These are phyloP conservation scores for Macrotrachela quadricornifera DNA, from an alignment of 1,140 invertebrate genomes.

Conservation along the genomic window DNA sequence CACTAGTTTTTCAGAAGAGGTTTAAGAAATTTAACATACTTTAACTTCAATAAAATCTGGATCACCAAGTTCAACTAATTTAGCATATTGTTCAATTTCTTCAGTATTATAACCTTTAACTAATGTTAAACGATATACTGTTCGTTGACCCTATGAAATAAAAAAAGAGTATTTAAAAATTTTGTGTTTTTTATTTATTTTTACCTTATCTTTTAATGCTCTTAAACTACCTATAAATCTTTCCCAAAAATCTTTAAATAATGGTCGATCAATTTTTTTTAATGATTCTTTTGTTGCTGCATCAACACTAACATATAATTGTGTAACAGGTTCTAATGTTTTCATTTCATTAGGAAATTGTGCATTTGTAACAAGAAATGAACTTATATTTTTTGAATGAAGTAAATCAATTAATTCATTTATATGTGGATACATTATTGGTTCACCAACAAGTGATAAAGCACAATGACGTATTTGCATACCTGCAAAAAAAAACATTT, in stretches of 20 bases:
- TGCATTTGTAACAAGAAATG: constrained; percentile 43
- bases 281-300: constrained; percentile 42
- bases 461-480: constrained; percentile 34
- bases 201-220: constrained; percentile 34
- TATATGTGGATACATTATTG: constrained; percentile 47
- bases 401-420: constrained; percentile 37
- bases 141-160: constrained; percentile 31
- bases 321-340: constrained; percentile 39
- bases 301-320: constrained; percentile 44
- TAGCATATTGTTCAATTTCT: constrained; percentile 40
- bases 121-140: constrained; percentile 42
- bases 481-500: too few relatives aligned
- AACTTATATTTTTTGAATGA: constrained; percentile 36
- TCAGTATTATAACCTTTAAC: constrained; percentile 43
- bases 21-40: constrained; percentile 14
- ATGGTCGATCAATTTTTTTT: constrained; percentile 42
- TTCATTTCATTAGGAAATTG: constrained; percentile 42
- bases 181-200: too few relatives aligned
- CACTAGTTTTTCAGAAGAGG: too few relatives aligned
- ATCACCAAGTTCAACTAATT: constrained; percentile 36
- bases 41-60: constrained; percentile 48
- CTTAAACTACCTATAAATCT: constrained; percentile 38
- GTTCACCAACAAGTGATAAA: constrained; percentile 43
- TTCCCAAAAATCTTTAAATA: constrained; percentile 44
- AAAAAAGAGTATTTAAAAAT: too few relatives aligned